phyloP scores from a whole-genome alignment of 1,140 invertebrate species.

The Teleopsis dalmanni region DNA sequence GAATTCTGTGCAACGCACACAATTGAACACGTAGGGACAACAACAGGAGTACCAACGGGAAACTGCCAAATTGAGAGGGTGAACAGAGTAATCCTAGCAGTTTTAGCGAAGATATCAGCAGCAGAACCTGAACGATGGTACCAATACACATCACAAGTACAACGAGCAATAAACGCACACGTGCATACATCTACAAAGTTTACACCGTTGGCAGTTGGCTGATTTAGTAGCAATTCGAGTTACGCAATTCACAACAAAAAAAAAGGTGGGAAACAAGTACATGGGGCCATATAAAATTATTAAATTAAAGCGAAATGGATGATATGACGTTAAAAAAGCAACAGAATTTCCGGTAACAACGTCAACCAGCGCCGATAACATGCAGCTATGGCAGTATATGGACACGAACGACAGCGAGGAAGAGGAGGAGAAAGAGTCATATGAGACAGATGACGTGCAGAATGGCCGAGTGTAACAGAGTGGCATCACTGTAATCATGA shows the following conservation, averaged over 20 bases:
- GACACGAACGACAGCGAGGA: no score
- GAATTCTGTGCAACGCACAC: slow-evolving; percentile 13
- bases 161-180: background rate
- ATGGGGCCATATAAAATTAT: background rate
- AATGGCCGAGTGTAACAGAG: no score
- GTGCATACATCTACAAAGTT: background rate
- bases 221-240: background rate
- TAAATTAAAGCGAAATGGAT: background rate
- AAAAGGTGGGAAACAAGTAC: background rate
- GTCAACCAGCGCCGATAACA: background rate
- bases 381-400: no score
- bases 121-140: background rate
- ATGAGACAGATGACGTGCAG: no score
- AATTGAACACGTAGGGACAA: slow-evolving; percentile 14
- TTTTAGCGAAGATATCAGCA: background rate
- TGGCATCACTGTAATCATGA: no score
- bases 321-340: background rate
- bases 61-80: background rate
- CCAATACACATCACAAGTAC: background rate
- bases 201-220: background rate
- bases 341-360: background rate
- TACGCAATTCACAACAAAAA: background rate
- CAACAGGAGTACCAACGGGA: background rate
- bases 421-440: no score
- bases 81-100: background rate